Conservation (phyloP, 2,888 invertebrate genomes). For the Athalia cordata region DNA sequence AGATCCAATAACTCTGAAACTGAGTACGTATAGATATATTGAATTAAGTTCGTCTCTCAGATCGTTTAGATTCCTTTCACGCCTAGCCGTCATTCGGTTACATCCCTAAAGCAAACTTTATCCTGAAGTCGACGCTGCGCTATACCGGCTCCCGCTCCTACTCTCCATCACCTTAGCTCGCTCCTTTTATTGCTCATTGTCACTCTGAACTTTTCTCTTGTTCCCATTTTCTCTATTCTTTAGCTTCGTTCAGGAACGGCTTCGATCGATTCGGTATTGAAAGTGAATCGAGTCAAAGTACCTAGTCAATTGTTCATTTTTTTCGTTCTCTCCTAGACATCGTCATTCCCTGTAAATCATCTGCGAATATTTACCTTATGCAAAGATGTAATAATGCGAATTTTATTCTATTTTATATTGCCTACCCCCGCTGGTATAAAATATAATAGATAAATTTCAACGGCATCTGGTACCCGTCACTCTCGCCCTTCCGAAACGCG, state of each 20-base stretch:
- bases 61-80: slow-evolving; percentile 36
- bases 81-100: slow-evolving; percentile 29
- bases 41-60: slow-evolving; percentile 32
- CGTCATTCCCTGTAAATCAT: no score
- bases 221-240: neutral
- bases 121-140: neutral
- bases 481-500: no score
- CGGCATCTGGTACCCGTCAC: no score
- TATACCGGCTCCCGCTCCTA: neutral
- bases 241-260: no score
- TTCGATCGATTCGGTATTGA: neutral
- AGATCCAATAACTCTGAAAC: slow-evolving; percentile 18
- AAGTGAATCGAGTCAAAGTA: neutral
- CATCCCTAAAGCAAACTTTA: slow-evolving; percentile 34
- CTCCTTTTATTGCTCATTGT: neutral
- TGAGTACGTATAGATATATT: slow-evolving; percentile 26
- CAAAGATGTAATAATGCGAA: no score
- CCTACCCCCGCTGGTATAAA: no score
- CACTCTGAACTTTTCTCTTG: slow-evolving; percentile 1
- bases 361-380: no score
- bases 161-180: neutral
- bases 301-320: neutral
- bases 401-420: no score
- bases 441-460: no score
- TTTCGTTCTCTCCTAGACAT: neutral